Conservation (phyloP, 2,113 vertebrate species). For the Carollia perspicillata region DNA sequence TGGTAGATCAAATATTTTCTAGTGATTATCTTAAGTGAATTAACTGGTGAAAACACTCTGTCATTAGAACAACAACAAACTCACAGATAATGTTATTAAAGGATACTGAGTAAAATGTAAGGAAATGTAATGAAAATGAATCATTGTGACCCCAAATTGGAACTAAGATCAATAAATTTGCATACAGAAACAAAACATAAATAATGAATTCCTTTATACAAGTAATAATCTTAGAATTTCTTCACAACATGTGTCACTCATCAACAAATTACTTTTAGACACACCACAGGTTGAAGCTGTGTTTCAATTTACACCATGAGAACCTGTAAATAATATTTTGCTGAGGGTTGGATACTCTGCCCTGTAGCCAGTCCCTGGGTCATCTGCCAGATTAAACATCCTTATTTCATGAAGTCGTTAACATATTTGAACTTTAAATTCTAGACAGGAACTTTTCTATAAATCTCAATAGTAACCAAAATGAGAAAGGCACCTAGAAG, state of each 20-base stretch:
- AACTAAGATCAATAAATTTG: neutral
- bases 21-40: neutral
- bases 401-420: neutral
- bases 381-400: neutral
- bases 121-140: neutral
- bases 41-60: constrained; percentile 25
- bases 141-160: neutral
- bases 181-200: neutral
- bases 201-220: neutral
- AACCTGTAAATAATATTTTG: neutral
- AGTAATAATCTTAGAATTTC: neutral
- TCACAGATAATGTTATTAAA: neutral
- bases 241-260: neutral
- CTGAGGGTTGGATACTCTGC: neutral
- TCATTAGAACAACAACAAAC: neutral
- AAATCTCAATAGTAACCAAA: constrained; percentile 13
- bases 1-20: neutral
- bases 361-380: neutral
- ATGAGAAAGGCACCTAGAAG: neutral
- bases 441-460: neutral
- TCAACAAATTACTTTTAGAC: neutral
- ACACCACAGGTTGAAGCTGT: neutral
- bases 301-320: neutral
- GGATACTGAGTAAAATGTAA: neutral
- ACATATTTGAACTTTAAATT: neutral